Evolutionary conservation across 2,888 invertebrate genomes (phyloP).

Genomic region (Clivina fossor): DNA sequence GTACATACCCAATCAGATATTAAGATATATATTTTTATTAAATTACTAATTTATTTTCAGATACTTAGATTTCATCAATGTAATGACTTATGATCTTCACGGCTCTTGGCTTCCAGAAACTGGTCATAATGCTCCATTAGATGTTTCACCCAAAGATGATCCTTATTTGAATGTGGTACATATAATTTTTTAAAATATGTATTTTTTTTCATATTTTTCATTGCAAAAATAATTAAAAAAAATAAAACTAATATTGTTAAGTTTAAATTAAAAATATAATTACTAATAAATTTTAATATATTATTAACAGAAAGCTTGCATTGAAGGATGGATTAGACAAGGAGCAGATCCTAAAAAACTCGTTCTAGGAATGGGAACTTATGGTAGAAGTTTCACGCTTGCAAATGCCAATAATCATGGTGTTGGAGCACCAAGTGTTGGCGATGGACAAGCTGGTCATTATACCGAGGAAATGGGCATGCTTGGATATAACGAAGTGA

Average conservation of each 20-base stretch:
- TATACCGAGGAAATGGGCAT: slow-evolving; percentile 65
- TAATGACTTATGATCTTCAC: slow-evolving; percentile 75
- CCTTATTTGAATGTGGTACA: too few species aligned
- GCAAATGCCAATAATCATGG: slow-evolving; percentile 50
- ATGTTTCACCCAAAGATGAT: slow-evolving; percentile 5
- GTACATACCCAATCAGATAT: too few species aligned
- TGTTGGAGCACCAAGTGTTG: slow-evolving; percentile 61
- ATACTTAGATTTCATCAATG: slow-evolving; percentile 64
- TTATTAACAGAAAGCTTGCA: slow-evolving; percentile 51
- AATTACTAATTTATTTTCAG: slow-evolving; percentile 45
- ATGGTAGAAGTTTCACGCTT: slow-evolving; percentile 69
- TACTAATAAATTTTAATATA: too few species aligned
- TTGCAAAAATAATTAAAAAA: too few species aligned
- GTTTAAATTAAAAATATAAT: slow-evolving; percentile 21
- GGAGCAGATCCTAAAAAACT: slow-evolving; percentile 66
- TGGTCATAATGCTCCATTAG: slow-evolving; percentile 50
- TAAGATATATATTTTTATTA: background rate
- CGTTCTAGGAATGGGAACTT: slow-evolving; percentile 69
- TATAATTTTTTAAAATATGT: too few species aligned
- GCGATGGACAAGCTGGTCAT: slow-evolving; percentile 63
- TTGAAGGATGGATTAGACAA: slow-evolving; percentile 57
- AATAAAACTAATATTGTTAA: too few species aligned
- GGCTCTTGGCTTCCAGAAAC: slow-evolving; percentile 65
- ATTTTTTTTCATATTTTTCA: too few species aligned
- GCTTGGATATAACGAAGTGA: slow-evolving; percentile 77